phyloP scores from a whole-genome alignment of 2,113 vertebrate genomes.

The Osmerus mordax region DNA sequence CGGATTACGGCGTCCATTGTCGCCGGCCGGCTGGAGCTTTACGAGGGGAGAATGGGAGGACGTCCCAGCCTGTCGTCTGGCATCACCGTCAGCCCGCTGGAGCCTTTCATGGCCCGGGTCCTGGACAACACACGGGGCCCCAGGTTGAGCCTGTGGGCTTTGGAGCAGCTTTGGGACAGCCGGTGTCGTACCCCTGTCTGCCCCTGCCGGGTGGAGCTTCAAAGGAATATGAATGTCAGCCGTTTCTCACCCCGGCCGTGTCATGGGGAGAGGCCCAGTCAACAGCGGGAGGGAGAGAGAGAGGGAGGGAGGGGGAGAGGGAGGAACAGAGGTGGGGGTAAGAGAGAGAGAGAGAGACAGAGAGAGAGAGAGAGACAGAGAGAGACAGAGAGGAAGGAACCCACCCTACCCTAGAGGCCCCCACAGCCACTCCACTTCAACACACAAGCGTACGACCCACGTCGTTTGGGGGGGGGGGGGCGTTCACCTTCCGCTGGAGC shows the following conservation, averaged over 20 bases:
- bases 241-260: slow-evolving; percentile 63
- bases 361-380: too few relatives aligned
- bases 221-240: slow-evolving; percentile 73
- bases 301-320: not conserved
- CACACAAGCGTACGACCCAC: too few relatives aligned
- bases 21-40: slow-evolving; percentile 70
- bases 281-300: slow-evolving; percentile 24
- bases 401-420: too few relatives aligned
- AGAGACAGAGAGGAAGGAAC: too few relatives aligned
- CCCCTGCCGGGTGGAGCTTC: slow-evolving; percentile 57
- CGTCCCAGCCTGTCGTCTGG: slow-evolving; percentile 79
- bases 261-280: slow-evolving; percentile 47
- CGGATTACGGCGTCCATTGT: slow-evolving; percentile 79
- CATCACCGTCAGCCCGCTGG: slow-evolving; percentile 77
- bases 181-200: slow-evolving; percentile 59
- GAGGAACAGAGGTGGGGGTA: not conserved
- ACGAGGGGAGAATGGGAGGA: slow-evolving; percentile 78
- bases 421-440: too few relatives aligned
- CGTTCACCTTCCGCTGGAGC: too few relatives aligned
- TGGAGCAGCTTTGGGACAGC: slow-evolving; percentile 54
- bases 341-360: too few relatives aligned
- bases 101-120: slow-evolving; percentile 74
- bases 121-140: slow-evolving; percentile 63
- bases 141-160: slow-evolving; percentile 64
- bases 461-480: not conserved